Base-by-base conservation (phyloP, 1,140 invertebrate species). In the Drosophila hydei region DNA sequence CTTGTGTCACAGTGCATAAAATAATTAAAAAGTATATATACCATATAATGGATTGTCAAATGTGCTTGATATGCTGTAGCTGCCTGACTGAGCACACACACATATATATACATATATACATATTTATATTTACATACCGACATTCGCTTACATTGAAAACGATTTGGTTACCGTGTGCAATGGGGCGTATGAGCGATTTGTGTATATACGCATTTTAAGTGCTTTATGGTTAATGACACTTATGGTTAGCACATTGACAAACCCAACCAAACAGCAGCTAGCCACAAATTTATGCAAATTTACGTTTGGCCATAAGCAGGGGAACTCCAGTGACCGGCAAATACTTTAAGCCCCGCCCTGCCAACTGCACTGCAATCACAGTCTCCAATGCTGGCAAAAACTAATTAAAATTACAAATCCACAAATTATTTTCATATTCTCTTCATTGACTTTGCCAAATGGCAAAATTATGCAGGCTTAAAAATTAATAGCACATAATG, bases 381-480 rank as follows among this genome's bases (percentile, higher is more conserved):
- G 52, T 36, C 40, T 51, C 27, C 59, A 52, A 50, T 42, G 14
- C 14, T 42, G 38, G 56, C 42, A 36, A 45, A 68, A 69, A 73
- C 63, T 73, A 72, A 68, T 73, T 68, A 73, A 73, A 76, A 73
- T 67, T 75, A 72, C 69, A 75, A 75, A 75, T 75, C 73, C 73
- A 72, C 62, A 75, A 75, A 75, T 73, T 61, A 68, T 69, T 62
- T 73, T 33, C 36, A 45, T 54, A 50, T 55, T 38, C 40, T 23
- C 63, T 56, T 50, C 58, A 68, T 70, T 74, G 67, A 74, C 67
- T 74, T 70, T 69, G 58, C 58, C 47, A 74, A 70, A 62, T 56
- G 55, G 56, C 50, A 33, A 64, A 77, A 77, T 77, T 74, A 77
- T 74, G 55, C 21, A 33, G 75, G 65, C 71, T 77, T 77, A 77